Evolutionary conservation across 2,888 invertebrate genomes (phyloP).

Genomic region (Willowsia nigromaculata): DNA sequence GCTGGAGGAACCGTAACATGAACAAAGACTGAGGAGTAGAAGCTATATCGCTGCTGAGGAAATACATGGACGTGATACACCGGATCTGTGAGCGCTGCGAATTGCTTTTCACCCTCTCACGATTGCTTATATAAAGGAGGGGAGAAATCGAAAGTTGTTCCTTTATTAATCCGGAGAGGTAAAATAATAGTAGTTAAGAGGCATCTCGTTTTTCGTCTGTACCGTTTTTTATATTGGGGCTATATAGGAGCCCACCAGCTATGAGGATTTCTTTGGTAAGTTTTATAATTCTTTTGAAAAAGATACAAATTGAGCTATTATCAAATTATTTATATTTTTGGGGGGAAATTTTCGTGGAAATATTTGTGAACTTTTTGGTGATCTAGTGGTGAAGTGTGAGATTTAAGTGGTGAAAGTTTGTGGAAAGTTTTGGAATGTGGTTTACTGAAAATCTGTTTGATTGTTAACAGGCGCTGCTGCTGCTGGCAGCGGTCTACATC

Average conservation of each 20-base stretch:
- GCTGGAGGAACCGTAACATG: neutral
- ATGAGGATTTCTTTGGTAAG: conserved; percentile 73
- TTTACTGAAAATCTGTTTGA: conserved; percentile 21
- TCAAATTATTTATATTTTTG: neutral
- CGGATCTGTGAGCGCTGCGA: conserved; percentile 26
- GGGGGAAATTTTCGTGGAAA: neutral
- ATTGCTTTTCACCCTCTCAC: conserved; percentile 61
- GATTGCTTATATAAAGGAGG: conserved; percentile 77
- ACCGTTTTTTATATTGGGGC: conserved; percentile 42
- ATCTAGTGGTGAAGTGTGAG: neutral
- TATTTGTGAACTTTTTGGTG: neutral
- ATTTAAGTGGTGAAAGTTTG: conserved; percentile 23
- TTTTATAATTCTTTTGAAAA: conserved; percentile 13
- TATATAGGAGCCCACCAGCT: conserved; percentile 40
- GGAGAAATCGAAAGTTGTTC: conserved; percentile 78
- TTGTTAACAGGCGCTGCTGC: conserved; percentile 76
- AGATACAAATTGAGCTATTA: neutral
- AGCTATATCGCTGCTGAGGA: neutral
- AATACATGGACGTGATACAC: conserved; percentile 48
- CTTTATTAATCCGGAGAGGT: conserved; percentile 70
- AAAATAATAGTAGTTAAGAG: conserved; percentile 64
- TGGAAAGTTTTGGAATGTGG: conserved; percentile 13
- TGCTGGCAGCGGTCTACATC: conserved; percentile 77
- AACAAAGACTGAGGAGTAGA: neutral
- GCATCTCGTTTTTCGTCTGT: neutral